These are phyloP conservation scores for Cyclophora albipunctata DNA, from an alignment of 2,888 invertebrate species.

Conservation along the genomic window DNA sequence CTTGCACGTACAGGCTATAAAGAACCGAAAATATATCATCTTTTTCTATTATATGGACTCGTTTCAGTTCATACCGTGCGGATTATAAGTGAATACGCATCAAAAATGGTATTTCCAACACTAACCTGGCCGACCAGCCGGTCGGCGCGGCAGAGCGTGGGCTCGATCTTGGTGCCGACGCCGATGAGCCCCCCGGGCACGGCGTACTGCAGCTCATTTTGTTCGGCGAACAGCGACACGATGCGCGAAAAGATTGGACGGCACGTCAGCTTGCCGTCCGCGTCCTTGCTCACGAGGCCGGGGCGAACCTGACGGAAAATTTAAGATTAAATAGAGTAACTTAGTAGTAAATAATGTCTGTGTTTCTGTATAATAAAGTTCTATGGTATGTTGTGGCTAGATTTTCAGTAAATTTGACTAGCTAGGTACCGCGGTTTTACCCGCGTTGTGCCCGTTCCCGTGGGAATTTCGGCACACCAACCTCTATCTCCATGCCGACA, in stretches of 20 bases:
- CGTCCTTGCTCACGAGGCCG: constrained; percentile 97
- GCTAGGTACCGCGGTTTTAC: background rate
- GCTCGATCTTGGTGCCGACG: constrained; percentile 99
- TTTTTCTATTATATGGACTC: no score
- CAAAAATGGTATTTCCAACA: background rate
- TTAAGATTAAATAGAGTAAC: no score
- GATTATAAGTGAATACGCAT: no score
- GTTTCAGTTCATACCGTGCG: no score
- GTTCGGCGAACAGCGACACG: constrained; percentile 97
- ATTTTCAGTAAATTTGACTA: background rate
- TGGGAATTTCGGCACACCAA: constrained; percentile 33
- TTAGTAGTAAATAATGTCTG: no score
- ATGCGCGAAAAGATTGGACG: constrained; percentile 97
- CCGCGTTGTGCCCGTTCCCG: background rate
- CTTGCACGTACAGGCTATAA: no score
- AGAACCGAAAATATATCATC: no score
- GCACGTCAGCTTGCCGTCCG: constrained; percentile 96
- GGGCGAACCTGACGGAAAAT: constrained; percentile 80
- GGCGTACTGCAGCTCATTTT: constrained; percentile 98
- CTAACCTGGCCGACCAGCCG: constrained; percentile 94
- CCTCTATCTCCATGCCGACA: constrained; percentile 99
- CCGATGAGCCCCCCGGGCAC: constrained; percentile 99
- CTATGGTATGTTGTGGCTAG: background rate
- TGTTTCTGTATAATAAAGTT: no score
- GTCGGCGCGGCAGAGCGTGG: constrained; percentile 98